Evolutionary conservation across 2,797 vertebrate genomes (phyloP), one percentile per base, ranked within the genome.

Genomic region (Enteromius mattozi): DNA sequence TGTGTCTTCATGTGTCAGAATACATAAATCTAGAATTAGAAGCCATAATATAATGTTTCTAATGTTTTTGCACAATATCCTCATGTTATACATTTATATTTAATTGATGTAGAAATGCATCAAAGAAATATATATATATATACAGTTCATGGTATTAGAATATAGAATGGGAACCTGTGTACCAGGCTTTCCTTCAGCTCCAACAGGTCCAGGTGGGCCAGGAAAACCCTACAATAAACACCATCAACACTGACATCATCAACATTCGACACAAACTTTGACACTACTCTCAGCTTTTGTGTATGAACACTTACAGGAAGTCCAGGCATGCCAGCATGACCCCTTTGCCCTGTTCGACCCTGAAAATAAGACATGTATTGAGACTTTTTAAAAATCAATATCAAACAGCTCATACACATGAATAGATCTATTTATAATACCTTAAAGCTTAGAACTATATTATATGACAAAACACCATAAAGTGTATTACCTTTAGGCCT

Each of bases 131-230:
- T 35, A 35, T 3, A 45, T 42, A 42, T 42, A 37, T 37, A 37
- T 37, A 61, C 84, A 80, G 88, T 89, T 92, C 91, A 89, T 92
- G 89, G 90, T 90, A 93, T 94, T 94, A 92, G 93, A 94, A 95
- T 93, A 93, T 93, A 96, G 94, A 96, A 97, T 95, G 97, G 97
- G 97, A 98, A 98, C 97, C 97, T 98, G 97, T 97, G 96, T 98
- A 98, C 97, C 97, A 95, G 96, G 96, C 96, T 97, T 97, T 97
- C 97, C 97, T 97, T 97, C 97, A 91, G 96, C 54, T 86, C 97
- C 97, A 90, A 92, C 92, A 72, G 89, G 91, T 94, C 97, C 97
- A 0, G 90, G 93, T 87, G 90, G 69, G 37, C 96, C 97, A 56
- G 88, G 91, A 1, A 90, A 93, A 93, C 97, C 97, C 97, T 97